phyloP scores from a whole-genome alignment of 1,140 invertebrate genomes.

The Tribolium madens region DNA sequence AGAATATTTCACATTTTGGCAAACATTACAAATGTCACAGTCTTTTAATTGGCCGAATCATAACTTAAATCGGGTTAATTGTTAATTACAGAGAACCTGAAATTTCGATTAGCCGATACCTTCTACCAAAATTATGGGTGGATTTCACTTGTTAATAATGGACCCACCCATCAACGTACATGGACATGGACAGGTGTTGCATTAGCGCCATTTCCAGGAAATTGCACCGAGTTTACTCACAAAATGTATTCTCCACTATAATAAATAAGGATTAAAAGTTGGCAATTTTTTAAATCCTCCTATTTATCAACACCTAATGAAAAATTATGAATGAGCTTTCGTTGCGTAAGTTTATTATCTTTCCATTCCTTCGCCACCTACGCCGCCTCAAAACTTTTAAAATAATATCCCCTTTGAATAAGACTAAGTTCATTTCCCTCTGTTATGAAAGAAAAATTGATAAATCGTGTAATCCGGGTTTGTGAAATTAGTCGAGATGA shows the following conservation, averaged over 20 bases:
- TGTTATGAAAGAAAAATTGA: neutral
- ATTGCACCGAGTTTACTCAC: neutral
- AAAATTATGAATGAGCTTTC: slow-evolving; percentile 20
- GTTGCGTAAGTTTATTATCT: slow-evolving; percentile 12
- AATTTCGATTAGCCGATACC: slow-evolving; percentile 29
- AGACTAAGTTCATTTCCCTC: neutral
- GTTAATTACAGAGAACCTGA: slow-evolving; percentile 35
- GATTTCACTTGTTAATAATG: slow-evolving; percentile 16
- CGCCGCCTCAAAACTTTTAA: slow-evolving; percentile 3
- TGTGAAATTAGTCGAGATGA: slow-evolving; percentile 8
- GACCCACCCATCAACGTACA: slow-evolving; percentile 28
- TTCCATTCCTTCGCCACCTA: slow-evolving; percentile 5
- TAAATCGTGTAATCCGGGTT: neutral
- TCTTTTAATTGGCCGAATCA: neutral
- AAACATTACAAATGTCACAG: neutral
- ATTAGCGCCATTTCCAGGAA: slow-evolving; percentile 22
- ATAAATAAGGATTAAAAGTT: neutral
- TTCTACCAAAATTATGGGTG: slow-evolving; percentile 35
- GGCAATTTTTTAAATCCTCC: neutral
- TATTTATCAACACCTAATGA: neutral
- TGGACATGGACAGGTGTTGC: slow-evolving; percentile 28
- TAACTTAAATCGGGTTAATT: slow-evolving; percentile 14
- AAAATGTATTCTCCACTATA: neutral
- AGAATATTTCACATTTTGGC: too few relatives aligned
- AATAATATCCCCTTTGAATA: too few relatives aligned